Base-by-base conservation (phyloP, 2,888 invertebrate species). In the Electrophaes corylata region DNA sequence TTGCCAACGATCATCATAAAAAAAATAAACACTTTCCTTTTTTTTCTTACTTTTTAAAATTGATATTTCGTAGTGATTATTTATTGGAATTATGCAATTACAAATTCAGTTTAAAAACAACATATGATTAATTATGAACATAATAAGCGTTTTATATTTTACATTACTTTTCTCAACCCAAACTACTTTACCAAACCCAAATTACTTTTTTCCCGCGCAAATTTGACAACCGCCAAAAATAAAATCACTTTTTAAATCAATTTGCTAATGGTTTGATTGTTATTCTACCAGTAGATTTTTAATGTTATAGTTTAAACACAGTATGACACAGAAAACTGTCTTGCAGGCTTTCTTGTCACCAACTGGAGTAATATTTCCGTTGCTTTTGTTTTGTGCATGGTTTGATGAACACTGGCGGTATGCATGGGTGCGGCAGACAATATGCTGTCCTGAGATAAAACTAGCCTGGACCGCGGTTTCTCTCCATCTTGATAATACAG, bases 331-430 rank as follows among this genome's bases (percentile, higher is more conserved):
- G 79, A 79, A 84, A 84, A 84, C 86, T 86, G 83, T 83, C 81
- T 80, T 75, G 75, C 64, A 65, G 74, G 70, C 71, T 84, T 86
- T 88, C 90, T 89, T 88, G 88, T 86, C 82, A 82, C 75, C 76
- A 83, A 90, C 91, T 91, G 89, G 75, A 81, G 80, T 79, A 81
- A 82, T 83, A 79, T 84, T 80, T 86, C 87, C 86, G 84, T 77
- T 76, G 87, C 86, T 85, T 88, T 91, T 91, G 90, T 91, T 87
- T 87, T 83, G 70, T 83, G 64, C 85, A 90, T 76, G 90, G 74
- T 88, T 88, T 87, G 88, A 64, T 89, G 87, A 83, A 62, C 89
- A 89, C 83, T 77, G 45, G 57, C 57, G 68, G 60, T 73, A 60
- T 73, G 76, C 77, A 75, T 63, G 82, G 76, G 81, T 71, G 78